phyloP scores from a whole-genome alignment of 2,113 vertebrate genomes.

The Carollia perspicillata region DNA sequence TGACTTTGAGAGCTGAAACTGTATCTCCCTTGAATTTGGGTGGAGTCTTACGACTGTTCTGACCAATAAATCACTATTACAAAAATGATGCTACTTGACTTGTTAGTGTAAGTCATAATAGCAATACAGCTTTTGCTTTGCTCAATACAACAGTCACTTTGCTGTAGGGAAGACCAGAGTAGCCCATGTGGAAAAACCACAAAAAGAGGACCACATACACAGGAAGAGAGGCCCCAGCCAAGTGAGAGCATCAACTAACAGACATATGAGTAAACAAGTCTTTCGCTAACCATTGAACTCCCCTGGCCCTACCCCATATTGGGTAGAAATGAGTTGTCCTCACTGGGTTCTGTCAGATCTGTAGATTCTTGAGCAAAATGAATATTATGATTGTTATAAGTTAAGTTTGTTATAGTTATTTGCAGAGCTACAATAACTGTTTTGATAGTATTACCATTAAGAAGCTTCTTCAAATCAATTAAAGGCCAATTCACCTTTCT shows the following conservation, averaged over 20 bases:
- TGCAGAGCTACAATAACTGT: not conserved
- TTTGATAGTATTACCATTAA: not conserved
- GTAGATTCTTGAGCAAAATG: not conserved
- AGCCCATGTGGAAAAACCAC: not conserved
- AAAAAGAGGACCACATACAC: not conserved
- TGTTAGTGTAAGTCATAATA: not conserved
- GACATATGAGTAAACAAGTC: not conserved
- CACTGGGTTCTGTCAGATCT: not conserved
- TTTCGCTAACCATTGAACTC: not conserved
- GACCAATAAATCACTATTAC: not conserved
- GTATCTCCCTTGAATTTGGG: not conserved
- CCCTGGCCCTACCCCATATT: not conserved
- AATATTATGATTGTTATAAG: not conserved
- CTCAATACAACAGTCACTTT: not conserved
- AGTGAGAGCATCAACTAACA: not conserved
- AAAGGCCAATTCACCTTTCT: constrained; percentile 73
- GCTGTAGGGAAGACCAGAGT: not conserved
- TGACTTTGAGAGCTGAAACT: not conserved
- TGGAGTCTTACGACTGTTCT: not conserved
- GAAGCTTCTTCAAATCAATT: not conserved
- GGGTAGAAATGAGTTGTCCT: not conserved
- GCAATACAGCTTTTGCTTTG: not conserved
- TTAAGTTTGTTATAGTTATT: not conserved
- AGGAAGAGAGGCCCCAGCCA: not conserved
- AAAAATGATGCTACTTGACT: not conserved